A percentile compares a stretch with the other conserved stretches of the same genome.
Evolutionary conservation across 2,113 vertebrate genomes (phyloP).

Genomic region (Brachypodius melanocephalos): DNA sequence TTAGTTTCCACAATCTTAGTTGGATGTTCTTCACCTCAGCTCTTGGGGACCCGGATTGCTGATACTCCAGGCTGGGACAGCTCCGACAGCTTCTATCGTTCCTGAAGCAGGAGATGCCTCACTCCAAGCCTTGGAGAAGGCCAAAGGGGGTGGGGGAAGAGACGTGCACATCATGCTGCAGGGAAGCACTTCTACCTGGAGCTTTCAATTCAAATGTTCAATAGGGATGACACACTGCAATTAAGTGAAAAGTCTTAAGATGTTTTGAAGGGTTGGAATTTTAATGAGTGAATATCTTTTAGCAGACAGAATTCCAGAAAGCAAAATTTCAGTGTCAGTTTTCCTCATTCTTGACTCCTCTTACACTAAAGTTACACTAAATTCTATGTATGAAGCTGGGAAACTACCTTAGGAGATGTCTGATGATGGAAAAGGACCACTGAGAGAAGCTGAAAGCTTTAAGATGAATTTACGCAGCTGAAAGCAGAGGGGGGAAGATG

Average conservation of each 20-base stretch:
- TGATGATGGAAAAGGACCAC: neutral
- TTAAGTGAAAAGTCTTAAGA: slow-evolving; percentile 9
- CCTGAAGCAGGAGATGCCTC: neutral
- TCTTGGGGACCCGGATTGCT: neutral
- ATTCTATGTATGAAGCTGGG: neutral
- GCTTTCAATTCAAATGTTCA: neutral
- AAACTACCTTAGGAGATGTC: neutral
- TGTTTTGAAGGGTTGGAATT: neutral
- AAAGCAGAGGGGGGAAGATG: neutral
- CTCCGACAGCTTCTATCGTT: fast-evolving
- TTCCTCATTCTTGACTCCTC: neutral
- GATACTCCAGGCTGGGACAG: too few relatives aligned
- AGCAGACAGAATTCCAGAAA: neutral
- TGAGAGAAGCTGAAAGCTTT: neutral
- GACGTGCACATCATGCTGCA: neutral
- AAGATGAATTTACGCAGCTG: neutral
- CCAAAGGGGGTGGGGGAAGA: neutral
- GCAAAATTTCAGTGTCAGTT: neutral
- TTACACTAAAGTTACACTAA: neutral
- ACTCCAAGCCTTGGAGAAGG: neutral
- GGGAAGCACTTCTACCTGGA: neutral
- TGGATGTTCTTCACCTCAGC: neutral
- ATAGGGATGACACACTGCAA: neutral
- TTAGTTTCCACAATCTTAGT: neutral
- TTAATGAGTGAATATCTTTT: neutral